Base-by-base conservation (phyloP, 2,888 invertebrate genomes). In the Coleophora deauratella region DNA sequence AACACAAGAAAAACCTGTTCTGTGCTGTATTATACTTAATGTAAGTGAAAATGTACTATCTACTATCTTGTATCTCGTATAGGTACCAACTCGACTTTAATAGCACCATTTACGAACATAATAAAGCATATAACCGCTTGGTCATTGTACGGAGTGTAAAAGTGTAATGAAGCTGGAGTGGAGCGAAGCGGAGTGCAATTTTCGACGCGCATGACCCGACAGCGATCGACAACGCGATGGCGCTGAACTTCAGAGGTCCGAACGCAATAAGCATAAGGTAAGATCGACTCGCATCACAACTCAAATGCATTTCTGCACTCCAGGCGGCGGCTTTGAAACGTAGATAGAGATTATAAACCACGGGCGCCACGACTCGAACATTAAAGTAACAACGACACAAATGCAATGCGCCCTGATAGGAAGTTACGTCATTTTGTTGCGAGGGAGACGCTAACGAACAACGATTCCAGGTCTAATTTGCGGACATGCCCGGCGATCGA, bases 401-500 rank as follows among this genome's bases (percentile, higher is more conserved):
- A 60, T 59, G 55, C 2, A 45, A 14, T 40, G 41, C 32, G n/a
- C 8, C 3, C 10, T 33, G 27, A 27, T 15, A 10, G 67, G 57
- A 51, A 47, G 48, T 70, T 76, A 52, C 21, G 59, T 42, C 66
- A 40, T 68, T 70, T 40, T 30, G 44, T 9, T 15, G 9, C 50
- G 52, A 21, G 21, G 21, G 28, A 41, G 40, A 38, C 64, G 63
- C 72, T 82, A 81, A 81, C 80, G 80, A 81, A 82, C 80, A 73
- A 63, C 80, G 74, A 81, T 78, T 76, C 82, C 72, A 72, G 75
- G 71, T 79, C 81, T 81, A 84, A 84, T 84, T 84, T 82, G 82
- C 84, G 72, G 84, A 79, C 80, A 80, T 76, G 79, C 77, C 76
- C 65, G 73, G 72, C 81, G 80, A 85, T 85, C 81, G 84, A 85